Conservation (phyloP, 2,113 vertebrate species). For the Eubucco bourcierii region DNA sequence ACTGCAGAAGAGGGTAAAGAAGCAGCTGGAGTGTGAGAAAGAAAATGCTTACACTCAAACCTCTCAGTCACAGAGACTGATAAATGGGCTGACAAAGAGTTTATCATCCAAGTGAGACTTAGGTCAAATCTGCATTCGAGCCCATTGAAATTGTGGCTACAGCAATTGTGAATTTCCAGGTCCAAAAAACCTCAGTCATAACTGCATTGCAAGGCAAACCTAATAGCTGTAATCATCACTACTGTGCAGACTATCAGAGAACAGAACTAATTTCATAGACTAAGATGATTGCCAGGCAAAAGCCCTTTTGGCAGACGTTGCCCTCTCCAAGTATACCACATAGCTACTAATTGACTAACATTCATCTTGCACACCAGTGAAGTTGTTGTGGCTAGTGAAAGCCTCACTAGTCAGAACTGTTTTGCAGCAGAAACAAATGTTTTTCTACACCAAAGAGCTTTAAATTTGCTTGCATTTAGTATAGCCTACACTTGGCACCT, state of each 20-base stretch:
- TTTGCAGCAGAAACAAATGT: background rate
- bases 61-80: slow-evolving; percentile 11
- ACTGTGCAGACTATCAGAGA: background rate
- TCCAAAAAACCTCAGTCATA: background rate
- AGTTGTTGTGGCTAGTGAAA: background rate
- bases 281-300: background rate
- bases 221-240: background rate
- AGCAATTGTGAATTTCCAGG: background rate
- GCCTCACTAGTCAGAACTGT: background rate
- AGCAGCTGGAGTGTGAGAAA: slow-evolving; percentile 49
- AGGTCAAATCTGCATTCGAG: background rate
- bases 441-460: background rate
- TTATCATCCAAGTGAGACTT: background rate
- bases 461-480: background rate
- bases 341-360: background rate
- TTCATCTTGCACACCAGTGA: background rate
- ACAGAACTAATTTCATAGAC: background rate
- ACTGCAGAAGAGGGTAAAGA: slow-evolving; percentile 51
- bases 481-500: background rate
- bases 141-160: background rate
- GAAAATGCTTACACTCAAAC: slow-evolving; percentile 50
- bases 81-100: slow-evolving; percentile 29
- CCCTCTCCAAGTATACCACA: background rate
- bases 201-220: background rate
- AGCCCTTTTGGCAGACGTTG: background rate